A percentile compares a stretch with the other conserved stretches of the same genome.
These are phyloP conservation scores for Nesometra sesokonis DNA, from an alignment of 35 echinoderm and acorn worm genomes.

Conservation along the genomic window DNA sequence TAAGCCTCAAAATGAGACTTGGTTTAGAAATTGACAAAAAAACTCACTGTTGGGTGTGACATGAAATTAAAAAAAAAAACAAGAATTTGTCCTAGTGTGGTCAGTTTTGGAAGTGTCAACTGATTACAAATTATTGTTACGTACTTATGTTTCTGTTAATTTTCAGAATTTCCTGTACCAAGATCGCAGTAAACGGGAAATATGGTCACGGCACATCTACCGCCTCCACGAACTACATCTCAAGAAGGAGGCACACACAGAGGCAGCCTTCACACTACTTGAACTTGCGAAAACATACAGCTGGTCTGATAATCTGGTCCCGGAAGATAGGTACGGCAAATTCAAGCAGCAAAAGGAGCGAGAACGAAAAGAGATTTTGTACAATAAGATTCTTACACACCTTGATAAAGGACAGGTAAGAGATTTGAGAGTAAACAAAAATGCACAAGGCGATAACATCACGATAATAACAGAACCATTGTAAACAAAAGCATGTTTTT, in stretches of 20 bases:
- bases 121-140: background rate
- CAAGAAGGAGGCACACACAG: conserved; percentile 47
- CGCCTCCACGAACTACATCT: conserved; percentile 71
- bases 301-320: conserved; percentile 45
- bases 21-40: too few species aligned
- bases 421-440: too few species aligned
- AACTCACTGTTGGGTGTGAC: too few species aligned
- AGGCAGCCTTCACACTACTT: conserved; percentile 66
- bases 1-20: too few species aligned
- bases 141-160: background rate
- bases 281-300: conserved; percentile 52
- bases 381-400: conserved; percentile 66
- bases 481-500: too few species aligned
- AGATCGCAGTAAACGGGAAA: conserved; percentile 48
- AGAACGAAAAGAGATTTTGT: conserved; percentile 68
- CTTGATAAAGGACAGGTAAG: conserved; percentile 75
- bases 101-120: too few species aligned
- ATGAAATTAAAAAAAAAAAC: too few species aligned
- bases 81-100: too few species aligned
- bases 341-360: conserved; percentile 35
- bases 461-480: too few species aligned
- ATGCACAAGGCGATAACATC: too few species aligned
- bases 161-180: conserved; percentile 73
- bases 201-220: conserved; percentile 80
- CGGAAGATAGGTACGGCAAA: background rate